Percentiles rank a stretch among this genome's conserved stretches.
phyloP scores from a whole-genome alignment of 2,113 vertebrate genomes.

The Vidua macroura region DNA sequence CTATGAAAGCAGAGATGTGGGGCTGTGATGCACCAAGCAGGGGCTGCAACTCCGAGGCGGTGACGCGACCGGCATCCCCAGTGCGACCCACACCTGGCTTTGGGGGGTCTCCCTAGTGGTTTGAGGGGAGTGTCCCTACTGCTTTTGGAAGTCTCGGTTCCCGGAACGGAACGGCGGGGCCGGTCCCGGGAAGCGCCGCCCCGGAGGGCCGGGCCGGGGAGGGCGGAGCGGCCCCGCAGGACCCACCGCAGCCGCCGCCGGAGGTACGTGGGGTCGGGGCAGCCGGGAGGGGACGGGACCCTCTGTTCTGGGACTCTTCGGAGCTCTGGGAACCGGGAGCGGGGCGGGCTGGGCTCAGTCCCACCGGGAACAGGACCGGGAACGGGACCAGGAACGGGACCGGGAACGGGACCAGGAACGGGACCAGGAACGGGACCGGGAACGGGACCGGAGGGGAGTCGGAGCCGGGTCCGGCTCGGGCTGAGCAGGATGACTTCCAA shows the following conservation, averaged over 20 bases:
- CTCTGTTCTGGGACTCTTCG: background rate
- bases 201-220: background rate
- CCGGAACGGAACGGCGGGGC: background rate
- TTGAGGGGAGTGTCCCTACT: rapidly evolving
- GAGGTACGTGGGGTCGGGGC: background rate
- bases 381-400: background rate
- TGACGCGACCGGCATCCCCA: background rate
- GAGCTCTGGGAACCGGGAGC: background rate
- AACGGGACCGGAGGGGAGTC: background rate
- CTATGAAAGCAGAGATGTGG: no score
- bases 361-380: background rate
- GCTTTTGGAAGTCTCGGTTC: rapidly evolving
- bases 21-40: background rate
- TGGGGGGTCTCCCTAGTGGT: background rate
- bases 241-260: background rate
- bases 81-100: rapidly evolving
- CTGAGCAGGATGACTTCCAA: background rate
- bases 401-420: background rate
- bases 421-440: background rate
- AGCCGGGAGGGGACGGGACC: background rate
- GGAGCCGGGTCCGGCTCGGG: background rate
- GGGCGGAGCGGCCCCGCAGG: background rate
- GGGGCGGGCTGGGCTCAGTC: background rate
- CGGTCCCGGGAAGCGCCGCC: background rate
- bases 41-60: background rate